A percentile compares a stretch with the other conserved stretches of the same genome.
phyloP scores from a whole-genome alignment of 1,140 invertebrate species.

The Tyrophagus putrescentiae region DNA sequence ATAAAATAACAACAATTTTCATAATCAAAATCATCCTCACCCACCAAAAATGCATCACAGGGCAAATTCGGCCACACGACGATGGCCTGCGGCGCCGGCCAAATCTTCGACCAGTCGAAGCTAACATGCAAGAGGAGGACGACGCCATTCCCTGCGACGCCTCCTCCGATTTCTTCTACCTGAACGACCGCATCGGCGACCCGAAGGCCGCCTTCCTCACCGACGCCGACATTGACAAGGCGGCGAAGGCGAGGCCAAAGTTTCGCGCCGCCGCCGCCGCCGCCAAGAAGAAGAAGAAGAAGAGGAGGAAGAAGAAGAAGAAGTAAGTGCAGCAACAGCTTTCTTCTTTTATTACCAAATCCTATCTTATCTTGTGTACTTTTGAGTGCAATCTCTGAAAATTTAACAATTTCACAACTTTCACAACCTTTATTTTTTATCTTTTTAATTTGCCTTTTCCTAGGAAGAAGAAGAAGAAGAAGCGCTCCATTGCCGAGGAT shows the following conservation, averaged over 20 bases:
- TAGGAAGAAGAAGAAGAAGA: no score
- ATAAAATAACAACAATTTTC: background rate
- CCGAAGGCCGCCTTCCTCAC: background rate
- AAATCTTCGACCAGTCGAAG: slow-evolving; percentile 19
- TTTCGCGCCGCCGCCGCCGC: background rate
- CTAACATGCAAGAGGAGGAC: background rate
- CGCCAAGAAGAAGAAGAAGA: background rate
- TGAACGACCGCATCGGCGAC: slow-evolving; percentile 17
- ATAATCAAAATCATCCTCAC: background rate
- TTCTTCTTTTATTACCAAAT: no score
- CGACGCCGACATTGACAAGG: slow-evolving; percentile 9
- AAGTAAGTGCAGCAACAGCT: no score
- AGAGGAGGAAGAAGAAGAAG: background rate
- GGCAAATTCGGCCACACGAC: slow-evolving; percentile 7
- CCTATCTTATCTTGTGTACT: no score
- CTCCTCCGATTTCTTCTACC: slow-evolving; percentile 16
- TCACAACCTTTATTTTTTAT: no score
- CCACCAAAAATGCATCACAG: background rate
- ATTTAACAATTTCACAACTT: no score
- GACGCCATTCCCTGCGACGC: slow-evolving; percentile 18
- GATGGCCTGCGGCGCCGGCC: slow-evolving; percentile 9
- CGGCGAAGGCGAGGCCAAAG: background rate
- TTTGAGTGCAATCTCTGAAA: no score
- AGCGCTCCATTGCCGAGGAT: no score
- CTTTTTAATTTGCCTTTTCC: no score